A percentile compares a stretch with the other conserved stretches of the same genome.
Conservation (phyloP, 2,888 invertebrate genomes). For the Athetis lepigone region DNA sequence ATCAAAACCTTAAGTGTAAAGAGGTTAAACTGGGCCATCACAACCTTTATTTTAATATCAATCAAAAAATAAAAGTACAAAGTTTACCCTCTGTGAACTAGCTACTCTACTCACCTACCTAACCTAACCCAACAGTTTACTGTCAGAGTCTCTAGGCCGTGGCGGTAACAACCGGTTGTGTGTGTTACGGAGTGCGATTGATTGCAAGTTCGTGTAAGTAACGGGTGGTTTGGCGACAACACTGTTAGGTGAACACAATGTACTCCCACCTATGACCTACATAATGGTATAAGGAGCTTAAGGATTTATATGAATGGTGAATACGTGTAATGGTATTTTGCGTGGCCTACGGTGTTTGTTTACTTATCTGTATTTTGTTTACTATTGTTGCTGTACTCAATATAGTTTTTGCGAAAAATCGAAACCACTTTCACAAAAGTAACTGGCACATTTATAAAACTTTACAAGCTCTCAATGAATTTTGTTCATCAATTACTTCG, state of each 20-base stretch:
- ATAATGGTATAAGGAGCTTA: slow-evolving; percentile 38
- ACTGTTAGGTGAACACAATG: slow-evolving; percentile 27
- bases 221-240: slow-evolving; percentile 29
- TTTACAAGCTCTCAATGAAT: too few species aligned
- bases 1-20: too few species aligned
- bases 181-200: slow-evolving; percentile 41
- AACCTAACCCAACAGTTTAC: neutral
- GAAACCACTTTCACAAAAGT: too few species aligned
- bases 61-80: too few species aligned
- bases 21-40: too few species aligned
- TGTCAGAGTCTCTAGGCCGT: slow-evolving; percentile 8
- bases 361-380: neutral
- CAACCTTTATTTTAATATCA: too few species aligned
- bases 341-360: slow-evolving; percentile 15
- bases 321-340: too few species aligned
- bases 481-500: too few species aligned
- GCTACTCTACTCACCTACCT: too few species aligned
- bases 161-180: slow-evolving; percentile 37
- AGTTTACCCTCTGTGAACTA: slow-evolving; percentile 6
- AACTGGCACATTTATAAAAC: too few species aligned
- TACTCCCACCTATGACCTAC: slow-evolving; percentile 28
- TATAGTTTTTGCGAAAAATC: too few species aligned
- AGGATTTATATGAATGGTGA: slow-evolving; percentile 31
- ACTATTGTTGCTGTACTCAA: too few species aligned
- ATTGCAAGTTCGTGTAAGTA: slow-evolving; percentile 49